A percentile compares a stretch with the other conserved stretches of the same genome.
Evolutionary conservation across 2,888 invertebrate species (phyloP).

Genomic region (Pasiphila rectangulata): DNA sequence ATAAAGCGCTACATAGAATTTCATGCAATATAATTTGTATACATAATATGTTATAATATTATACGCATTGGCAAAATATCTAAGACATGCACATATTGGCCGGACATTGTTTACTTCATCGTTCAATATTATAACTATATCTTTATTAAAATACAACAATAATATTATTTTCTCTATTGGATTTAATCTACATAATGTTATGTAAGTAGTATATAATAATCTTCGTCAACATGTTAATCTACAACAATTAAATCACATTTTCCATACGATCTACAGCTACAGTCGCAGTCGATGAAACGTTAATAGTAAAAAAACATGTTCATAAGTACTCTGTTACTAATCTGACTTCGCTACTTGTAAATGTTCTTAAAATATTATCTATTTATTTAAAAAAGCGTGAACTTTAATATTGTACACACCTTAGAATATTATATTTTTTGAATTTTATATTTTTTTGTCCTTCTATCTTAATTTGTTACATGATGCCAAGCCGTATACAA

Average conservation of each 20-base stretch:
- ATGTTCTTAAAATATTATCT: slow-evolving; percentile 74
- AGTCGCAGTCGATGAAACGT: slow-evolving; percentile 56
- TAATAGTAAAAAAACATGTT: slow-evolving; percentile 49
- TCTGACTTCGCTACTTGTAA: slow-evolving; percentile 68
- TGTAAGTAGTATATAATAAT: slow-evolving; percentile 64
- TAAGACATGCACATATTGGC: slow-evolving; percentile 70
- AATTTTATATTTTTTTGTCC: slow-evolving; percentile 48
- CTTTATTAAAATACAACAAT: slow-evolving; percentile 74
- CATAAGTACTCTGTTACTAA: slow-evolving; percentile 71
- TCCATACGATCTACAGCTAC: slow-evolving; percentile 61
- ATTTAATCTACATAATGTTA: slow-evolving; percentile 68
- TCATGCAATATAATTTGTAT: slow-evolving; percentile 57
- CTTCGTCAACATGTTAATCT: slow-evolving; percentile 69
- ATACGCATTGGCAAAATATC: slow-evolving; percentile 65
- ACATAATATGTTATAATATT: slow-evolving; percentile 48
- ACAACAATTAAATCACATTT: slow-evolving; percentile 79
- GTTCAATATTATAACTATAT: slow-evolving; percentile 57
- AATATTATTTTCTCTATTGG: slow-evolving; percentile 70
- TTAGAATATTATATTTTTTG: slow-evolving; percentile 58
- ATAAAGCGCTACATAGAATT: slow-evolving; percentile 55
- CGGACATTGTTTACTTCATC: slow-evolving; percentile 69
- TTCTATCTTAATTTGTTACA: slow-evolving; percentile 71
- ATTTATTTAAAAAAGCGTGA: slow-evolving; percentile 55
- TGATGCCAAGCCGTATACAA: slow-evolving; percentile 75
- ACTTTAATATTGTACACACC: slow-evolving; percentile 77